Base-by-base conservation (phyloP, 2,797 vertebrate genomes). In the Catharus ustulatus region DNA sequence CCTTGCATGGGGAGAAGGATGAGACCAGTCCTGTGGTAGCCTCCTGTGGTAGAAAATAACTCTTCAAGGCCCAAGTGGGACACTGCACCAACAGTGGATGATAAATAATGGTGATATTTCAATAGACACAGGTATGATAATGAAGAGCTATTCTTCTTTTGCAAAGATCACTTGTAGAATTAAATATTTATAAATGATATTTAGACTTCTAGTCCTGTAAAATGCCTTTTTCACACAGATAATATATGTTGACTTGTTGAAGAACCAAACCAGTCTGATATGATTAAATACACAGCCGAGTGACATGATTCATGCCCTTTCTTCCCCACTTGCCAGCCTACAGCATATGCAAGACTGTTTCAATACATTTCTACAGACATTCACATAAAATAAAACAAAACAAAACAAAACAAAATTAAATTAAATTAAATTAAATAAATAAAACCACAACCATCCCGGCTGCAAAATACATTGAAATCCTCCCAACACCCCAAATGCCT, bases 181-280 rank as follows among this genome's bases (percentile, higher is more conserved):
- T 97, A 97, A 97, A 97, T 97, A 97, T 97, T 97, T 97, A 97
- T 97, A 97, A 97, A 96, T 97, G 96, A 95, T 97, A 97, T 97
- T 97, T 97, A 96, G 96, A 97, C 92, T 96, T 92, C 84, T 57
- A 93, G 85, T 80, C 86, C 67, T 91, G 74, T 95, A 96, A 97
- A 97, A 94, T 91, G 78, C 95, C 92, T 95, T 94, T 97, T 96
- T 96, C 91, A 96, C 63, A 87, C 88, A 95, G 95, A 95, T 97
- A 97, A 97, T 96, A 96, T 97, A 97, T 96, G 94, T 97, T 96
- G 96, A 97, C 95, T 96, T 93, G 93, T 61, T 96, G 96, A 92
- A 97, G 97, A 97, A 96, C 74, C 96, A 97, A 95, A 96, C 96
- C 79, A 77, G 94, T 94, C 91, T 90, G 93, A 76, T 94, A 92